These are phyloP conservation scores for Corythornis madagascariensis DNA, from an alignment of 2,113 vertebrate genomes.

Conservation along the genomic window DNA sequence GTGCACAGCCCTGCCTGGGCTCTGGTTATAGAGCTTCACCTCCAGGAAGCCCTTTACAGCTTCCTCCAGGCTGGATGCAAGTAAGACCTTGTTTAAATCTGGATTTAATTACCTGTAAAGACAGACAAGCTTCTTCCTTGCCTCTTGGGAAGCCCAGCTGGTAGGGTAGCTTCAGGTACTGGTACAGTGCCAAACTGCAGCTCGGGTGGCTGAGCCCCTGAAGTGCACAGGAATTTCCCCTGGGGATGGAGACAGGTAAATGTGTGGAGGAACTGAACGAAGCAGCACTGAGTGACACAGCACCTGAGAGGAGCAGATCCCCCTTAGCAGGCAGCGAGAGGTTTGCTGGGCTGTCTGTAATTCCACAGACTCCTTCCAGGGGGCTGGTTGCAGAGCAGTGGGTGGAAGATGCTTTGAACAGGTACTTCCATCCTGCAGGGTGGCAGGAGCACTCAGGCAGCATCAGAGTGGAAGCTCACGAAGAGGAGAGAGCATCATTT, in stretches of 20 bases:
- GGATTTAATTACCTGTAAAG: slow-evolving; percentile 50
- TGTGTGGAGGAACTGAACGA: neutral
- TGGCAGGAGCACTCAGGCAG: neutral
- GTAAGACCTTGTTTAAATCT: slow-evolving; percentile 16
- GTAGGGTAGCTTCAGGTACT: neutral
- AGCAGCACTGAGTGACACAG: neutral
- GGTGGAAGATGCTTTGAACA: neutral
- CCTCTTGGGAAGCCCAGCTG: slow-evolving; percentile 10
- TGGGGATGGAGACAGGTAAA: neutral
- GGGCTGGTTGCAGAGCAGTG: neutral
- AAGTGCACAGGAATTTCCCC: neutral
- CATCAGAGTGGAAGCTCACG: neutral
- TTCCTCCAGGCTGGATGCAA: neutral
- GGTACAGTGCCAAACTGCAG: slow-evolving; percentile 18
- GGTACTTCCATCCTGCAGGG: neutral
- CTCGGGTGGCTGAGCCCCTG: neutral
- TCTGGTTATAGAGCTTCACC: neutral
- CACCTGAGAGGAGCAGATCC: neutral
- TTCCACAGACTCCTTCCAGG: neutral
- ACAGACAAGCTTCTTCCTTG: slow-evolving; percentile 18
- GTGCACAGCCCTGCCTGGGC: neutral
- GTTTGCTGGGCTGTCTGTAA: neutral
- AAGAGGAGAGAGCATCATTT: neutral
- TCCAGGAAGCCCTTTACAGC: neutral
- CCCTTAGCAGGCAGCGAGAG: rapidly evolving